These are phyloP conservation scores for Xyliphius kryptos DNA, from an alignment of 2,113 vertebrate species.

Conservation along the genomic window DNA sequence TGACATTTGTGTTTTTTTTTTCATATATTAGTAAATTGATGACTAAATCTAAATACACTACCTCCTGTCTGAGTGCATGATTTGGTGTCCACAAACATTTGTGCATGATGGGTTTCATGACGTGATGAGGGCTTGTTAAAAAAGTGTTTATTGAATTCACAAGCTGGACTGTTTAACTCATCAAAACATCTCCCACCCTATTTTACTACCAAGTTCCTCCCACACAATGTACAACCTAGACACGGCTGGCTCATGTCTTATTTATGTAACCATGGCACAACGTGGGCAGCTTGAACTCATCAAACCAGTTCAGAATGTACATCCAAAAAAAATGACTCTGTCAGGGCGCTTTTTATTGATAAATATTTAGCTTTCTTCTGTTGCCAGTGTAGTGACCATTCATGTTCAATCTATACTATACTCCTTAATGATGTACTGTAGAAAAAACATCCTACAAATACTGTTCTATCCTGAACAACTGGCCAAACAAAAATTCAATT, in stretches of 20 bases:
- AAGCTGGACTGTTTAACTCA: slow-evolving; percentile 18
- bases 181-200: slow-evolving; percentile 4
- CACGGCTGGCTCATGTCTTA: slow-evolving; percentile 23
- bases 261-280: slow-evolving; percentile 42
- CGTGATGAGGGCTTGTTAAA: background rate
- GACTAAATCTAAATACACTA: no score
- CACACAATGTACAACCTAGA: slow-evolving; percentile 31
- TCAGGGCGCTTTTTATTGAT: slow-evolving; percentile 40
- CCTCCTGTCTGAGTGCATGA: no score
- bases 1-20: background rate
- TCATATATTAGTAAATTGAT: background rate
- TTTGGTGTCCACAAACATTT: no score
- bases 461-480: no score
- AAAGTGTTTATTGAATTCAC: slow-evolving; percentile 7
- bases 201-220: slow-evolving; percentile 20
- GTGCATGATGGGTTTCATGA: no score
- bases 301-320: slow-evolving; percentile 43
- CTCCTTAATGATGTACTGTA: no score
- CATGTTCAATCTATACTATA: no score
- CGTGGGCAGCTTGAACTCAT: slow-evolving; percentile 53
- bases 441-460: no score
- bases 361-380: no score
- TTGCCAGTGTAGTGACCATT: no score
- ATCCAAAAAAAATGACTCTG: slow-evolving; percentile 47
- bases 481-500: no score